Base-by-base conservation (phyloP, 1,140 invertebrate species). In the Bombus confusus region DNA sequence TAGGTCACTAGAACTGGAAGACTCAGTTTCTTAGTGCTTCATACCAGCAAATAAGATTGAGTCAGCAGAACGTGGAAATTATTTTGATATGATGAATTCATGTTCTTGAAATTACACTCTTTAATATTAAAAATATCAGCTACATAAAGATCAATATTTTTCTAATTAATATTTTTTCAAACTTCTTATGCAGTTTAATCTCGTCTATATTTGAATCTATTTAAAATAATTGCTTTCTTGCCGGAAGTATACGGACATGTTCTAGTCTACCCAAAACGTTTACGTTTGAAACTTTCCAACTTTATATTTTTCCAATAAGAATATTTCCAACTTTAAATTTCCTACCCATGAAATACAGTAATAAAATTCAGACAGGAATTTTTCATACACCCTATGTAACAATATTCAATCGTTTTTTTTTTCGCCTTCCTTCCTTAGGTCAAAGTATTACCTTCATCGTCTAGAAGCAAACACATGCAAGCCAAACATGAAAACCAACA, bases 11-110 rank as follows among this genome's bases (percentile, higher is more conserved):
- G n/a, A 74, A 2, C 41, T 74, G 72, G 39, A 74, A 43, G 39
- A 47, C 72, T 74, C 72, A 62, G 59, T 43, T 74, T 74, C 72
- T 28, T 18, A 43, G 15, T 74, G 47, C 28, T 22, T 73, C 71
- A 18, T 43, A 73, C 39, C 28, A 13, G 28, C 0, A 4, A n/a
- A 43, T 15, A 47, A 43, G 41, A 28, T 10, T 47, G 41, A 47
- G 3, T 43, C 69, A 72, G 28, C 25, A 41, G 13, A 28, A 15
- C 28, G 13, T n/a, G 4, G 28, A n/a, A 72, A 72, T 72, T 72
- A 71, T 71, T 71, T 71, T 41, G 9, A 41, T 8, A 8, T 18
- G 39, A 41, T 72, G 69, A 72, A 41, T 72, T 41, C 28, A 72
- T 41, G n/a, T 28, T 18, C 13, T n/a, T 34, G 13, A 41, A 41